A percentile compares a stretch with the other conserved stretches of the same genome.
Evolutionary conservation across 2,797 vertebrate species (phyloP).

Genomic region (Anas capensis): DNA sequence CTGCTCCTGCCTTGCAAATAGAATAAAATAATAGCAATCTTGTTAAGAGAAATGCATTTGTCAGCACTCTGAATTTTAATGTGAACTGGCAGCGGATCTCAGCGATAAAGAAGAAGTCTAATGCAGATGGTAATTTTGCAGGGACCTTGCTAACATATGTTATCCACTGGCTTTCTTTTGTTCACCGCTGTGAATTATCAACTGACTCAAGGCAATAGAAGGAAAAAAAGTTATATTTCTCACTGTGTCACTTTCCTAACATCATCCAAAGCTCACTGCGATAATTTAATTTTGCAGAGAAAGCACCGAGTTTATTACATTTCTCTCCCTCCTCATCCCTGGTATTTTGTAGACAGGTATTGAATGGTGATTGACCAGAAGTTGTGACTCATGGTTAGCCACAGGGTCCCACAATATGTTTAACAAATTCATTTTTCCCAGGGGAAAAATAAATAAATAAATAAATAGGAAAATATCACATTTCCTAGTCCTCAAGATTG

Average conservation of each 20-base stretch:
- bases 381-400: not conserved
- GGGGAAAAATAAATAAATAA: not conserved
- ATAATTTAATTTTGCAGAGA: conserved; percentile 54
- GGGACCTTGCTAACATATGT: conserved; percentile 60
- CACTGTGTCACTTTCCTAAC: conserved; percentile 39
- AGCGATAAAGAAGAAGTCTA: conserved; percentile 50
- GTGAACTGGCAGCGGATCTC: conserved; percentile 30
- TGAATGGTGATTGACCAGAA: conserved; percentile 2
- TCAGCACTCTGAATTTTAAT: conserved; percentile 66
- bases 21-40: not conserved
- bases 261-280: conserved; percentile 2
- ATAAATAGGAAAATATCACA: not conserved
- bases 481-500: not conserved
- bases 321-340: not conserved
- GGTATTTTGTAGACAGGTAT: not conserved
- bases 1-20: not conserved
- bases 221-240: conserved; percentile 49
- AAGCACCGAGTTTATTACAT: not conserved
- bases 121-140: conserved; percentile 50
- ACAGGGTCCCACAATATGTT: not conserved
- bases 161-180: conserved; percentile 64
- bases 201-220: conserved; percentile 57
- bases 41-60: conserved; percentile 43
- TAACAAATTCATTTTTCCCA: not conserved
- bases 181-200: conserved; percentile 69